Evolutionary conservation across 2,113 vertebrate genomes (phyloP), one percentile per base, ranked within the genome.

Genomic region (Sminthopsis crassicaudata): DNA sequence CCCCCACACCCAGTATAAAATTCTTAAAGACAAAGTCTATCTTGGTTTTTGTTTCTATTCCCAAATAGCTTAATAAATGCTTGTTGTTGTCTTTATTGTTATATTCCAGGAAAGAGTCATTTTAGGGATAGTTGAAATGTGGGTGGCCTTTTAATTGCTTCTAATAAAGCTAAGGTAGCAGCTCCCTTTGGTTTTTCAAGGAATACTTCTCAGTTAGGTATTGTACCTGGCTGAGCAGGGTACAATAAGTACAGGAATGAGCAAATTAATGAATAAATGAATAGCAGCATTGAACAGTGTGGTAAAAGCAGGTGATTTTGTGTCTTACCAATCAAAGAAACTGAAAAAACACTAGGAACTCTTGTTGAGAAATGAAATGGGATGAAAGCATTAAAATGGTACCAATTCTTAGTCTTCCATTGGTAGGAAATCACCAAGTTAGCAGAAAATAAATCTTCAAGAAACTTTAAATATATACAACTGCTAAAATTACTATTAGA

Each of bases 371-470:
- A 90, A 90, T 93, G 89, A 19, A 90, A 97, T 46, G 84, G 2
- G 92, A 93, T 84, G 89, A 97, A 97, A 97, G 88, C 93, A 95
- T 95, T 97, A 96, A 98, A 96, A 93, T 97, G 96, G 91, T 92
- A 97, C 92, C 94, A 95, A 95, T 2, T 9, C 5, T 91, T 60
- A 53, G 90, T 46, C 94, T 96, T 92, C 97, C 97, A 94, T 96
- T 95, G 95, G 96, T 97, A 97, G 90, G 93, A 97, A 97, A 96
- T 92, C 76, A 84, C 95, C 92, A 96, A 51, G 94, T 96, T 89
- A 92, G 95, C 96, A 95, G 53, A 97, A 97, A 97, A 94, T 97
- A 96, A 97, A 96, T 96, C 96, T 97, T 94, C 91, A 51, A 46
- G 54, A 96, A 96, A 97, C 88, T 96, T 92, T 84, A 96, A 96